These are phyloP conservation scores for Drosophila ficusphila DNA, from an alignment of 1,140 invertebrate species.

Conservation along the genomic window DNA sequence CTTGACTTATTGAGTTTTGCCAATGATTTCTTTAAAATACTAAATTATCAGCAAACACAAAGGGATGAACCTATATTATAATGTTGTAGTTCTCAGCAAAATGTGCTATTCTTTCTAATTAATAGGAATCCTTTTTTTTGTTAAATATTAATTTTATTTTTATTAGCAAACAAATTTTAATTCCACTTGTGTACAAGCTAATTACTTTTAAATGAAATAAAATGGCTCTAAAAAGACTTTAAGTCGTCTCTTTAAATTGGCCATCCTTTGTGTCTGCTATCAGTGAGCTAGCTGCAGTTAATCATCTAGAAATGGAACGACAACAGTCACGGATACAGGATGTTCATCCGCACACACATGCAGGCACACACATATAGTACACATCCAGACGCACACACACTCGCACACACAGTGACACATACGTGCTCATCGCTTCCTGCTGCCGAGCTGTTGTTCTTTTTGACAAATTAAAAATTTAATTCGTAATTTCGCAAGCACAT, in stretches of 20 bases:
- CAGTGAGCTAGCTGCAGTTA: slow-evolving; percentile 49
- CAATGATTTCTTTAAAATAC: no score
- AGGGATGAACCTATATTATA: no score
- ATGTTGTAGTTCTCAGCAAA: no score
- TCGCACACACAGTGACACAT: background rate
- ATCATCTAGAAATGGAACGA: slow-evolving; percentile 70
- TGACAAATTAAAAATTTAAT: slow-evolving; percentile 80
- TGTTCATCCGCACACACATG: slow-evolving; percentile 33
- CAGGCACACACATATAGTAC: slow-evolving; percentile 1
- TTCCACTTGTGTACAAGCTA: background rate
- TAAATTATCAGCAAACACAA: no score
- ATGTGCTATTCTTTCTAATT: no score
- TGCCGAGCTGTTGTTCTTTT: slow-evolving; percentile 59
- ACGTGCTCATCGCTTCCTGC: slow-evolving; percentile 15
- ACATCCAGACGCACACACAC: background rate
- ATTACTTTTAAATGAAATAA: background rate
- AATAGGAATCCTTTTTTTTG: no score
- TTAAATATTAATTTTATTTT: no score
- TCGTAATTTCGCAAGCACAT: slow-evolving; percentile 76
- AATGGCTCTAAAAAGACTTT: background rate
- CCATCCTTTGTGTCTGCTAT: slow-evolving; percentile 12
- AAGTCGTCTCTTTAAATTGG: slow-evolving; percentile 5
- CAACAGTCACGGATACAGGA: slow-evolving; percentile 46
- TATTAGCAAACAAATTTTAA: no score
- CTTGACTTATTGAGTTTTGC: no score